Conservation (phyloP, 1,140 invertebrate genomes). For the Stenopsyche tienmushanensis region DNA sequence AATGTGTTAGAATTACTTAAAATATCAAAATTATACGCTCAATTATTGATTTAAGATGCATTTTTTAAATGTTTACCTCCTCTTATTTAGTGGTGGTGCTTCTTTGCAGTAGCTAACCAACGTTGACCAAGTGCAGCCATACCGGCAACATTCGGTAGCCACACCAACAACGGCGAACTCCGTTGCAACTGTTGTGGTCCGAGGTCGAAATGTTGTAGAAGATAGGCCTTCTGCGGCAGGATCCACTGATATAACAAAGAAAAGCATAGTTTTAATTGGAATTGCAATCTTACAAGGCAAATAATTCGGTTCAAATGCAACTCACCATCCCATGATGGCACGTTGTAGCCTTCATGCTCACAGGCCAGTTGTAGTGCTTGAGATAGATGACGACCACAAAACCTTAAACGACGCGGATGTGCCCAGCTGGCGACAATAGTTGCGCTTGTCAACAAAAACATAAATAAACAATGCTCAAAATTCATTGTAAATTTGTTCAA, state of each 20-base stretch:
- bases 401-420: no score
- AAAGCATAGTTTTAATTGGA: background rate
- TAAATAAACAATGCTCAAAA: no score
- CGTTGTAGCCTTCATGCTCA: conserved; percentile 27
- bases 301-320: no score
- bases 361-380: conserved; percentile 32
- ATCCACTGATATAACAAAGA: conserved; percentile 13
- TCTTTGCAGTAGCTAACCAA: conserved; percentile 25
- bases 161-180: conserved; percentile 24
- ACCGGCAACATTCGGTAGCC: conserved; percentile 36
- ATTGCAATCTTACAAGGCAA: no score
- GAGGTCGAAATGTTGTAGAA: background rate
- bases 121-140: conserved; percentile 33
- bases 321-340: conserved; percentile 29
- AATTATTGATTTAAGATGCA: background rate
- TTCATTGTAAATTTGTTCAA: no score
- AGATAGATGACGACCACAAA: conserved; percentile 29
- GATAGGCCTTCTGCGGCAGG: background rate
- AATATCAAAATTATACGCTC: no score
- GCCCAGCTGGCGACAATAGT: no score
- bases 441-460: no score
- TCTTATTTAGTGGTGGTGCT: background rate
- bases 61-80: background rate
- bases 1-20: no score
- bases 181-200: background rate